Base-by-base conservation (phyloP, 2,888 invertebrate species). In the Antheraea yamamai region DNA sequence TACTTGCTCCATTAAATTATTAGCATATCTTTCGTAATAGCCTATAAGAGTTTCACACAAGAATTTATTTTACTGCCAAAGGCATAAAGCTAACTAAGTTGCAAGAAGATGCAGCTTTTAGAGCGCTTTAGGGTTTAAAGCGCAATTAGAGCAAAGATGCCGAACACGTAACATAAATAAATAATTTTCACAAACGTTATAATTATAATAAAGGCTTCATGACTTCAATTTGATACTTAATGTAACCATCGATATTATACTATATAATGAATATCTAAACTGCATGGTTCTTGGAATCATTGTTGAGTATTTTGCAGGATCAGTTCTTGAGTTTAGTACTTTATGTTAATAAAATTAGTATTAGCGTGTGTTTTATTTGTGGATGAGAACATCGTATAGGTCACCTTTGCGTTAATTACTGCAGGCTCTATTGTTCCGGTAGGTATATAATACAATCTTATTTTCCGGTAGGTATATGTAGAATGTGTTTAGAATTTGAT, bases 91-190 rank as follows among this genome's bases (percentile, higher is more conserved):
- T 82, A 87, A 91, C 90, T 89, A 88, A 86, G 91, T 91, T 91
- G 91, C 91, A 84, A 84, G 82, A 83, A 84, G 85, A 85, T 83
- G 80, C 84, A 84, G 85, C 85, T 85, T 84, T 81, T 79, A 81
- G 81, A 78, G 75, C 80, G 80, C 80, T 88, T 90, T 91, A 91
- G 87, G 82, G 88, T 86, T 84, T 81, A 81, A 82, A 83, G 85
- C 83, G 88, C 90, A 88, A 91, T 91, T 89, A 90, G 84, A 83
- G 86, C 87, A 89, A 89, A 89, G 88, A 87, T 81, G 88, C 91
- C 91, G 90, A 87, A 66, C 64, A 66, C 90, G 82, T 82, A 84
- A 82, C 80, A 85, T 87, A 84, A 86, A 89, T 88, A 86, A 87
- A 88, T 88, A 86, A 83, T 84, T 81, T 80, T 82, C 81, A 83